Conservation (phyloP, 2,888 invertebrate species). For the Hypselothyrea guttata region DNA sequence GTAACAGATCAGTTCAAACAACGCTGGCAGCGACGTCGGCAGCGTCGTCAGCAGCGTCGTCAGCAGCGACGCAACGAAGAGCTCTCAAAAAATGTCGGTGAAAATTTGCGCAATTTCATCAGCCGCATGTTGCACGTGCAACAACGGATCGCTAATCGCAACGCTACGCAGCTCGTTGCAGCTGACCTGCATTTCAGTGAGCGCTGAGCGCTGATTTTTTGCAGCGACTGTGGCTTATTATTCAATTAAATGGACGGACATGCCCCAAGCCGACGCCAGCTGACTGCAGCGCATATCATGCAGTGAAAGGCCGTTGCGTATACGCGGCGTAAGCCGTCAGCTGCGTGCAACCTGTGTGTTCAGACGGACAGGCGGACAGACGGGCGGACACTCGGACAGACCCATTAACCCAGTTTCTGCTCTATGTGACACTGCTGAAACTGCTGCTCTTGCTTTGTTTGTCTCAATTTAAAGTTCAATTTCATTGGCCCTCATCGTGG, state of each 20-base stretch:
- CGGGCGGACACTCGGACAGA: conserved; percentile 47
- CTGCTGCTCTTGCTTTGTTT: conserved; percentile 52
- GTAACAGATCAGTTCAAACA: conserved; percentile 74
- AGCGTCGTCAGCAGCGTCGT: background rate
- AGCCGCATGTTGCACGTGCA: conserved; percentile 10
- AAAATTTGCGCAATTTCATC: conserved; percentile 49
- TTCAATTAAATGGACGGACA: conserved; percentile 66
- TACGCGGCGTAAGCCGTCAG: conserved; percentile 46
- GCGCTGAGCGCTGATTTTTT: conserved; percentile 51
- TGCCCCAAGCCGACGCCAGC: conserved; percentile 18
- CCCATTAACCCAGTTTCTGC: conserved; percentile 71
- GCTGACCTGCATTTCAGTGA: conserved; percentile 69
- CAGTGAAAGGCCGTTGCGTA: conserved; percentile 76
- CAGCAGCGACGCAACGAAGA: conserved; percentile 2
- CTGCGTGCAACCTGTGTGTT: conserved; percentile 65
- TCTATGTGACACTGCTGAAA: conserved; percentile 21
- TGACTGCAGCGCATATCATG: conserved; percentile 25
- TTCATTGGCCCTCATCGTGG: conserved; percentile 76
- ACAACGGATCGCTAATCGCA: conserved; percentile 9
- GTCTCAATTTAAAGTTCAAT: conserved; percentile 78
- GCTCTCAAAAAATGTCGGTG: conserved; percentile 30
- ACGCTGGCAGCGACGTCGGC: conserved; percentile 26
- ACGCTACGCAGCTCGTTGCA: conserved; percentile 12
- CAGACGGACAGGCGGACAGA: conserved; percentile 23
- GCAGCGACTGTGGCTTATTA: conserved; percentile 59